Percentiles rank a stretch among this genome's conserved stretches.
Conservation (phyloP, 2,113 vertebrate species). For the Tragelaphus strepsiceros region DNA sequence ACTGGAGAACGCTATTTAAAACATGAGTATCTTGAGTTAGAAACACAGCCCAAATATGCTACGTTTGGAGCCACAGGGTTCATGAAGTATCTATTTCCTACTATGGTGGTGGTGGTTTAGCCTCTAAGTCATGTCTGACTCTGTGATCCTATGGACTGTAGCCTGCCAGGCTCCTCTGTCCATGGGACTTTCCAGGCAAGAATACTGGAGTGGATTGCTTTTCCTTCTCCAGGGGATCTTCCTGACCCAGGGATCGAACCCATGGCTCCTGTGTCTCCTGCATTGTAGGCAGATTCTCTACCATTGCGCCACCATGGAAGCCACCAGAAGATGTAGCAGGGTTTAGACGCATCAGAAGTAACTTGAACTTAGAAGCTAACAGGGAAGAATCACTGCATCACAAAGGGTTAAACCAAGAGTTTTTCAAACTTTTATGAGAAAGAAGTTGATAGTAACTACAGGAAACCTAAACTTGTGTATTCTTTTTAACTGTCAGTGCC, state of each 20-base stretch:
- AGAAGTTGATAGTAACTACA: conserved; percentile 14
- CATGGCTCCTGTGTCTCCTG: background rate
- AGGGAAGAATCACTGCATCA: background rate
- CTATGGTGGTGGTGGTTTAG: background rate
- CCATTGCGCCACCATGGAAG: fast-evolving
- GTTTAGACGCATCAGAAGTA: background rate
- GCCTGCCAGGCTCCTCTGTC: background rate
- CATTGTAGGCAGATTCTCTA: background rate
- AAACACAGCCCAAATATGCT: background rate
- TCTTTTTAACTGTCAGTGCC: conserved; percentile 4
- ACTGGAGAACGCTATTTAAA: background rate
- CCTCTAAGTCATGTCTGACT: background rate
- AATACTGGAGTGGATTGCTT: background rate
- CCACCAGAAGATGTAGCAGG: background rate
- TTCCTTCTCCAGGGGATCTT: background rate
- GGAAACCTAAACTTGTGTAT: background rate
- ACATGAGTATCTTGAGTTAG: background rate
- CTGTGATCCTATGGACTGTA: background rate
- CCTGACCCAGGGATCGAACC: background rate
- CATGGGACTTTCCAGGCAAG: background rate
- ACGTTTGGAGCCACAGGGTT: background rate
- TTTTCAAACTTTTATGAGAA: conserved; percentile 30
- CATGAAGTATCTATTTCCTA: background rate
- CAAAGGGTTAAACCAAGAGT: conserved; percentile 14
- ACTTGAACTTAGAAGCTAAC: background rate